A percentile compares a stretch with the other conserved stretches of the same genome.
These are phyloP conservation scores for Myotis davidii DNA, from an alignment of 2,113 vertebrate species.

Conservation along the genomic window DNA sequence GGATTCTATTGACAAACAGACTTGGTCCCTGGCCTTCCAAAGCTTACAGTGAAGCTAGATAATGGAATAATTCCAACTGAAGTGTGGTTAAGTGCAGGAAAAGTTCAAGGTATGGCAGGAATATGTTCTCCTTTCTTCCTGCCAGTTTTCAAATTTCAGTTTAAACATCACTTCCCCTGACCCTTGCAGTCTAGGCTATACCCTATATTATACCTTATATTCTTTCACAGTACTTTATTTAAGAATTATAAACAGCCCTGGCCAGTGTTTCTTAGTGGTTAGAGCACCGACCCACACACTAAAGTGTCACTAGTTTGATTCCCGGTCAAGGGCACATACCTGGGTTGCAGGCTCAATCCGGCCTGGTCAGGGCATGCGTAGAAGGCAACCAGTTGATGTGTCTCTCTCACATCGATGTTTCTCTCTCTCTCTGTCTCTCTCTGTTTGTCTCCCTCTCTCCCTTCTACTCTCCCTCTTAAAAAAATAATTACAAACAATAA, in stretches of 20 bases:
- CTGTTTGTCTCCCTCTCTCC: too few relatives aligned
- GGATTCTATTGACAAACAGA: neutral
- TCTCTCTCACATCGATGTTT: neutral
- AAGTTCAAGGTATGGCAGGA: neutral
- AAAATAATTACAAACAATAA: neutral
- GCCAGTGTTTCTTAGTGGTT: neutral
- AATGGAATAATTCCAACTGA: neutral
- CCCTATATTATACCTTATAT: neutral
- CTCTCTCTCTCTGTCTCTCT: too few relatives aligned
- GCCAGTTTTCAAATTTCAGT: conserved; percentile 18
- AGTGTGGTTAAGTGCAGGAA: neutral
- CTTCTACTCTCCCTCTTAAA: too few relatives aligned
- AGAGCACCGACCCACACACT: too few relatives aligned
- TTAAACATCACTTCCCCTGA: conserved; percentile 25
- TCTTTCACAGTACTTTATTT: conserved; percentile 1
- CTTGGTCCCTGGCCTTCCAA: neutral
- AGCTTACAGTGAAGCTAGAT: neutral
- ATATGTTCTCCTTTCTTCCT: neutral
- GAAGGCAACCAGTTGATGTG: neutral
- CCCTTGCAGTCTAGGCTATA: neutral
- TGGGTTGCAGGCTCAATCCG: neutral
- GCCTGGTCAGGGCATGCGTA: neutral
- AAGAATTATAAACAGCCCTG: neutral
- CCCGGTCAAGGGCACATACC: neutral
- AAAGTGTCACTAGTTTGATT: neutral